Base-by-base conservation (phyloP, 92 coral and sea anemone species). In the Paramuricea clavata region DNA sequence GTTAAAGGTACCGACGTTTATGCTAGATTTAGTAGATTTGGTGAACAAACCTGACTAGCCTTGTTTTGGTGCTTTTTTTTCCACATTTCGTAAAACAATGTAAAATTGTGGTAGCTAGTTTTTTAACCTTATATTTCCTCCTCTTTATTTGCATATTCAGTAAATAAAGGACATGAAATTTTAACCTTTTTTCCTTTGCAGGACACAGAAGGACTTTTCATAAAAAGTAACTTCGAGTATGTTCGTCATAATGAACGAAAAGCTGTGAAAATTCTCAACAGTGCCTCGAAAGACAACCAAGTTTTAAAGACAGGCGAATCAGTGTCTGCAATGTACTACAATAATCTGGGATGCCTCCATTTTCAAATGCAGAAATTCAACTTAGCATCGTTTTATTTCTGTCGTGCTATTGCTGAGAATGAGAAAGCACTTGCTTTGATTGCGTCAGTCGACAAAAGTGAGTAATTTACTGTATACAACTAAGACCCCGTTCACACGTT, bases 291-390 rank as follows among this genome's bases (percentile, higher is more conserved):
- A 87, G 90, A 88, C 15, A 82, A 78, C 30, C 86, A 87, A 39
- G 82, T 93, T 6, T 21, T 72, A 16, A 92, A 91, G 30, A 87
- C 92, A 26, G 99, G 99, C 1, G 97, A 97, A 85, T 90, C 95
- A 19, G 74, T 94, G 1, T 88, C 93, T 83, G 93, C 99, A 22
- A 97, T 97, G 99, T 97, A 97, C 90, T 97, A 85, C 89, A 97
- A 93, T 81, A 91, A 94, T 81, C 89, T 97, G 19, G 99, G 99
- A 28, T 97, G 99, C 81, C 93, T 97, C 75, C 99, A 97, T 86
- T 97, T 84, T 73, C 99, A 97, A 75, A 92, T 97, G 93, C 97
- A 95, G 86, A 97, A 97, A 76, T 97, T 93, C 89, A 94, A 94
- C 87, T 83, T 97, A 42, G 99, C 97, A 6, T 98, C 98, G 36